Percentiles rank a stretch among this genome's conserved stretches.
These are phyloP conservation scores for Magallana angulata DNA, from an alignment of 1,140 invertebrate species.

Conservation along the genomic window DNA sequence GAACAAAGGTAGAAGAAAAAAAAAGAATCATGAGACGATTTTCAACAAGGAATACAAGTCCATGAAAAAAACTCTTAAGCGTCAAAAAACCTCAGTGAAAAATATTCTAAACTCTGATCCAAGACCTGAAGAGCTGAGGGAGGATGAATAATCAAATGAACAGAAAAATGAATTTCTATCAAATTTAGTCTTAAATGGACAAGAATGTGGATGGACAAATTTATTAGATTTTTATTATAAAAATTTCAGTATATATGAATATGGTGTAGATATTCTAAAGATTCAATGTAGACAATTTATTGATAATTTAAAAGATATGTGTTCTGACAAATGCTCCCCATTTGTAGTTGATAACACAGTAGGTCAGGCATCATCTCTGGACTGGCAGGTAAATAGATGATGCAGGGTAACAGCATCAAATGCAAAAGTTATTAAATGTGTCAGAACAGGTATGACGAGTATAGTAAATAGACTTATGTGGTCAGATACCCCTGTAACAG, in stretches of 20 bases:
- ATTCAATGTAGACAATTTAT: constrained; percentile 7
- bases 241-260: background rate
- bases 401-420: constrained; percentile 17
- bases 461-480: background rate
- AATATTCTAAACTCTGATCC: background rate
- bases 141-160: background rate
- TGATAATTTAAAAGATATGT: background rate
- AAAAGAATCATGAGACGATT: background rate
- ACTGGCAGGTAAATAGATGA: background rate
- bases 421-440: background rate
- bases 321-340: background rate
- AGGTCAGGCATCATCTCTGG: background rate
- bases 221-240: background rate
- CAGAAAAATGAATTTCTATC: background rate
- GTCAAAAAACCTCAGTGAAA: background rate
- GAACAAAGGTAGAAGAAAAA: constrained; percentile 3
- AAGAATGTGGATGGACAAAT: background rate
- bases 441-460: background rate
- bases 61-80: background rate
- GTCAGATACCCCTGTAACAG: background rate
- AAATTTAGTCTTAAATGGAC: background rate
- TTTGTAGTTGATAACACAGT: constrained; percentile 8
- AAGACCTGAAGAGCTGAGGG: background rate
- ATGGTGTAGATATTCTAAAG: background rate
- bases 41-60: background rate